A percentile compares a stretch with the other conserved stretches of the same genome.
These are phyloP conservation scores for Pangasianodon hypophthalmus DNA, from an alignment of 2,113 vertebrate species.

Conservation along the genomic window DNA sequence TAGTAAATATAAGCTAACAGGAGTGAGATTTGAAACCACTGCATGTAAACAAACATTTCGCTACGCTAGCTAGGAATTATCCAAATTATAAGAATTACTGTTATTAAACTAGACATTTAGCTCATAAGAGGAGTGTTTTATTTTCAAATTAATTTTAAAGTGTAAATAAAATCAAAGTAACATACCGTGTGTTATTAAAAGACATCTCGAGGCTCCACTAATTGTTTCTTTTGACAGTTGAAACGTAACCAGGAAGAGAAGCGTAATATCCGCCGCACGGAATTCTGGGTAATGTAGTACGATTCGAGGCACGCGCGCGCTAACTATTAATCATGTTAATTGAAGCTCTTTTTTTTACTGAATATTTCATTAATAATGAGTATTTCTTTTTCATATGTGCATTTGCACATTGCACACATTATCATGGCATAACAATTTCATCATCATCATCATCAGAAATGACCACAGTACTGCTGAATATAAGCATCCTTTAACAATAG, in stretches of 20 bases:
- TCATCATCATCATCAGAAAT: not conserved
- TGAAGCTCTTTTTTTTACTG: not conserved
- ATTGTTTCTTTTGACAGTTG: conserved; percentile 44
- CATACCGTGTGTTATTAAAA: not conserved
- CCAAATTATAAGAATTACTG: too few species aligned
- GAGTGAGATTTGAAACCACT: not conserved
- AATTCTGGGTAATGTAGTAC: conserved; percentile 50
- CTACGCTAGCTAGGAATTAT: not conserved
- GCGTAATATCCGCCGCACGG: not conserved
- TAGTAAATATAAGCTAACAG: not conserved
- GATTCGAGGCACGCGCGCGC: too few species aligned
- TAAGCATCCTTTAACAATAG: too few species aligned
- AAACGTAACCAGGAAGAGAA: conserved; percentile 51
- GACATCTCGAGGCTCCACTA: not conserved
- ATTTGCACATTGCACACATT: not conserved
- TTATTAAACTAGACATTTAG: not conserved
- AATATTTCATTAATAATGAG: not conserved
- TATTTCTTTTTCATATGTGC: not conserved
- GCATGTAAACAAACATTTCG: not conserved
- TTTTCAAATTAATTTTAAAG: not conserved
- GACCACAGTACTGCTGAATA: not conserved
- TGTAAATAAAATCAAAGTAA: not conserved
- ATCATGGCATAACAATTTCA: not conserved
- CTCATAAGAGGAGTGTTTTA: not conserved
- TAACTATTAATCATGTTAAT: not conserved